Evolutionary conservation across 2,113 vertebrate species (phyloP), one percentile per base, ranked within the genome.

Genomic region (Danionella cerebrum): DNA sequence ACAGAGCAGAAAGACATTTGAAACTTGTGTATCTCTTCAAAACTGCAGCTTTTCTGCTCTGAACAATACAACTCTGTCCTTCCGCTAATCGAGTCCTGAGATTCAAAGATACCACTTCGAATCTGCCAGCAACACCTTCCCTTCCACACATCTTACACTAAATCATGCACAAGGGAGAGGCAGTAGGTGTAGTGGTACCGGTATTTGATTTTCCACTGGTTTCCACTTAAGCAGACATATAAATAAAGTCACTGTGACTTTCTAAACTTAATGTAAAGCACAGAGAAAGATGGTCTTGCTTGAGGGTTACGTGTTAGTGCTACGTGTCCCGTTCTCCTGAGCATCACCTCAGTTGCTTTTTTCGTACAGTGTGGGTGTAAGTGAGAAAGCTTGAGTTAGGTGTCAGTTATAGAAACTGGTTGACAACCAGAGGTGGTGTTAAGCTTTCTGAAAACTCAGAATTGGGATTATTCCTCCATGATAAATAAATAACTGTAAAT

Each of bases 321-420:
- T 27, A 33, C 27, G 33, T 18, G 51, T 33, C 14, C 29, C 19
- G 51, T 53, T 53, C 51, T 19, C 19, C 25, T 14, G 5, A 53
- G 27, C 14, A 18, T 33, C 16, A 48, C 19, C 45, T 48, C 19
- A 33, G 51, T 33, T 53, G 51, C 27, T 10, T 53, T 53, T 53
- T 53, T 10, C 2, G 51, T 33, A 53, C 27, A 53, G 33, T 19
- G 51, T 53, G 51, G 51, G 51, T 53, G 51, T 33, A 53, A 53
- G 51, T 53, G 51, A 33, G 51, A 53, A 53, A 53, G 27, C 14
- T 16, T 53, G 51, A 16, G 51, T 53, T 53, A 33, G 27, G 51
- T 53, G 51, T 25, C 14, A 52, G n/a, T 14, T 52, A 12, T 52
- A 52, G n/a, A 52, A 52, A 29, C 11, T 16, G 3, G 48, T 27